Base-by-base conservation (phyloP, 2,888 invertebrate species). In the Phoronis australis region DNA sequence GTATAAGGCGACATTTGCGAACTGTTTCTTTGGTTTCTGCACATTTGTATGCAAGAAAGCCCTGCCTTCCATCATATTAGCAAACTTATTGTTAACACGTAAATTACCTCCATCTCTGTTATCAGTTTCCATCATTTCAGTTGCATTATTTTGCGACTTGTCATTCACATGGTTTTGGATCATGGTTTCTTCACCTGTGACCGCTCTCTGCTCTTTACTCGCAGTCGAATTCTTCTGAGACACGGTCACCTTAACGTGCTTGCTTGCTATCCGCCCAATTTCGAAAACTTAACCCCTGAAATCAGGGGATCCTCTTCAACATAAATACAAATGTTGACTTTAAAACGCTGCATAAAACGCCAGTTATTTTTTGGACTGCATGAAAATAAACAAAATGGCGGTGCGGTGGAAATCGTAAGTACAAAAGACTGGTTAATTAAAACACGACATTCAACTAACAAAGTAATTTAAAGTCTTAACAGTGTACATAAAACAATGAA, bases 211-310 rank as follows among this genome's bases (percentile, higher is more conserved):
- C 64, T 76, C 70, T 68, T 71, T 73, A 56, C 69, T 68, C 60
- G 69, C 68, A 62, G 78, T 65, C 56, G 78, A 78, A 77, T 80
- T 86, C 80, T 84, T 85, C 78, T 84, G 83, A 78, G 85, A 82
- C 81, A 84, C 82, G 82, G 83, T 86, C 84, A 86, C 85, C 84
- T 87, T 87, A 80, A 84, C 84, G 83, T 88, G 88, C 85, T 90
- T 90, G 84, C 89, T 90, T 83, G 87, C 87, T 84, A 88, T 88
- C 83, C 88, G 88, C 88, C 89, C 89, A 89, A 90, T 89, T 86
- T 88, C 85, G 85, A 80, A 82, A 81, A 80, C 82, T 82, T 80
- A 79, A 79, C 80, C 70, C 69, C 59, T 60, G 48, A 20, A 42
- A 38, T 24, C 51, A 51, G 51, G 51, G 51, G 51, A 44, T 31